Conservation (phyloP, 2,888 invertebrate species). For the Cyrtodaria siliqua region DNA sequence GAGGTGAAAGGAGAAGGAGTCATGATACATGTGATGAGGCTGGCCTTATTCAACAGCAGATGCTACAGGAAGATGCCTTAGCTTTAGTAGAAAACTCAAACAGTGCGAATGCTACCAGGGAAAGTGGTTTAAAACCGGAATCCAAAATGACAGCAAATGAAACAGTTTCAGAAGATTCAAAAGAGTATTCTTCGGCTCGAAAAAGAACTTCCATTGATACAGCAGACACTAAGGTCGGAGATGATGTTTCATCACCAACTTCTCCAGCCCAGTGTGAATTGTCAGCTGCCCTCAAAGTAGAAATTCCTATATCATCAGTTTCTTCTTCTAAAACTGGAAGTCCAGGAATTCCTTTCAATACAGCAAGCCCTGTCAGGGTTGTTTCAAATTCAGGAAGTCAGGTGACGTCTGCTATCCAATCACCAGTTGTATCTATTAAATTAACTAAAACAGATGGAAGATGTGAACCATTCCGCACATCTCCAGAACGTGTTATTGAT, state of each 20-base stretch:
- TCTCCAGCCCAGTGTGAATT: neutral
- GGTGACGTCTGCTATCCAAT: conserved; percentile 40
- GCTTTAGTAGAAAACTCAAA: too few species aligned
- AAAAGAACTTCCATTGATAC: neutral
- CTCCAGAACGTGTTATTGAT: conserved; percentile 36
- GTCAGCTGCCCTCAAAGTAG: too few species aligned
- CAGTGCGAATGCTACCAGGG: neutral
- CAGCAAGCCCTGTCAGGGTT: neutral
- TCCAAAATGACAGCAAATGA: neutral
- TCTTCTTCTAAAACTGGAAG: neutral
- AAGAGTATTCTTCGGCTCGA: neutral
- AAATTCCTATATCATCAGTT: neutral
- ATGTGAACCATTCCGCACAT: conserved; percentile 50
- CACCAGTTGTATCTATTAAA: conserved; percentile 55
- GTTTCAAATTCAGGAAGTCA: conserved; percentile 41
- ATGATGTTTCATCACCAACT: neutral
- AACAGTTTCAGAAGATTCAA: neutral
- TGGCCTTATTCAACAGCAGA: too few species aligned
- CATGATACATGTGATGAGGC: too few species aligned
- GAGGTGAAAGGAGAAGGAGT: conserved; percentile 11
- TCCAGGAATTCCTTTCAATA: neutral
- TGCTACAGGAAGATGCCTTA: too few species aligned
- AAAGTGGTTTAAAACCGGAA: neutral
- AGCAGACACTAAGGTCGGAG: too few species aligned
- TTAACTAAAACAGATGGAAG: conserved; percentile 63